These are phyloP conservation scores for Poecilus cupreus DNA, from an alignment of 2,888 invertebrate genomes.

Conservation along the genomic window DNA sequence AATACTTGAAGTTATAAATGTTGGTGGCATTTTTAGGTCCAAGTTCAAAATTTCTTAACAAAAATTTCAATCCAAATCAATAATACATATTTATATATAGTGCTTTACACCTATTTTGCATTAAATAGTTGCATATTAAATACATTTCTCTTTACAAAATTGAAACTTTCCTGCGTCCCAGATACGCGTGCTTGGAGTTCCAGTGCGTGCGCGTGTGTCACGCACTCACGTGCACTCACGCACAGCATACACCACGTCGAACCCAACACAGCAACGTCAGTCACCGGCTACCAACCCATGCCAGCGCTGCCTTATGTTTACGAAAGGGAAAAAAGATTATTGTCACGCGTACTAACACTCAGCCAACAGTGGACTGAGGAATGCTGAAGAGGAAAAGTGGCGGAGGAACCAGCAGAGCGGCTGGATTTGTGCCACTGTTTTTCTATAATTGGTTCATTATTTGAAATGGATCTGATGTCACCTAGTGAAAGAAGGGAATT, in stretches of 20 bases:
- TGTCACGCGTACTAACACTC: constrained; percentile 51
- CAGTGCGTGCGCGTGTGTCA: constrained; percentile 30
- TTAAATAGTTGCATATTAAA: background rate
- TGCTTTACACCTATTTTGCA: no score
- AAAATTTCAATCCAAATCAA: no score
- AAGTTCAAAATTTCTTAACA: no score
- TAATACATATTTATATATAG: no score
- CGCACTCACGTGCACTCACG: constrained; percentile 49
- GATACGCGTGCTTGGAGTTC: background rate
- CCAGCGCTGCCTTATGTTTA: constrained; percentile 19
- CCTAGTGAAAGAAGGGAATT: constrained; percentile 48
- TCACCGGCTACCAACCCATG: background rate
- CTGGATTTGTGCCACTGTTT: constrained; percentile 52
- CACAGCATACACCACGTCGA: constrained; percentile 17
- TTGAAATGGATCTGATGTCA: constrained; percentile 59
- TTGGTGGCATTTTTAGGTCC: no score
- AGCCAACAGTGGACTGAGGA: background rate
- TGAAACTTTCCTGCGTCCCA: background rate
- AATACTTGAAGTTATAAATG: no score
- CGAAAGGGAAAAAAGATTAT: constrained; percentile 51
- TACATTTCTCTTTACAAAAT: background rate
- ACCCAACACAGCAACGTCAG: background rate
- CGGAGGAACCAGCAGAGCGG: background rate
- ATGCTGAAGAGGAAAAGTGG: background rate
- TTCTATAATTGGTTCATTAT: constrained; percentile 59